Evolutionary conservation across 35 echinoderm and acorn worm genomes (phyloP), one percentile per base, ranked within the genome.

Genomic region (Strongylocentrotus purpuratus): DNA sequence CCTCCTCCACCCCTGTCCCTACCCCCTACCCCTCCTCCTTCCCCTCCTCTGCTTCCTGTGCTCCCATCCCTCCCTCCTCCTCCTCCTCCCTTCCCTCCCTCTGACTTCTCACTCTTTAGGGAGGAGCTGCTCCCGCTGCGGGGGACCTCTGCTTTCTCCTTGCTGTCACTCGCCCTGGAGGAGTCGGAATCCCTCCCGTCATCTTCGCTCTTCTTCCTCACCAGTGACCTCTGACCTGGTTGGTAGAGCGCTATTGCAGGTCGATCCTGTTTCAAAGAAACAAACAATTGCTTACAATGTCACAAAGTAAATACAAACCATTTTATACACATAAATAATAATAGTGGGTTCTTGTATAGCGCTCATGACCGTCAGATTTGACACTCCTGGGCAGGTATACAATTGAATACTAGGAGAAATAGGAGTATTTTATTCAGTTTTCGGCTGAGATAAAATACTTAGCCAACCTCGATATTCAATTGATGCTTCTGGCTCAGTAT

Each of bases 161-260:
- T 89, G 11, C 32, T 46, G 15, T 89, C 87, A 20, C 87, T 89
- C 2, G 87, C 32, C 31, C 45, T 89, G 9, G 87, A 89, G 33
- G 87, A 89, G 32, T 89, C 87, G 20, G 87, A 89, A 46, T 89
- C 87, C 32, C 1, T 46, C 32, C 18, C 33, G 2, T 46, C 33
- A 18, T 46, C 87, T 32, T 89, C 87, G 33, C 45, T 46, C 87
- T 46, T 89, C 87, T 89, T 89, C 33, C 87, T 13, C 33, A 33
- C 87, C 14, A 46, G 14, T 89, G 87, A 89, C 87, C 87, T 33
- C 33, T 89, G 87, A 89, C 87, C 87, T 45, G 87, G 87, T 20
- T 89, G 87, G 87, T 89, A 89, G n/a, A 89, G 87, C 25, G 87
- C 87, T 9, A 89, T 89, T 20, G 87, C 87, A 35, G 87, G 87